These are phyloP conservation scores for Papilio xuthus DNA, from an alignment of 1,140 invertebrate species.

Conservation along the genomic window DNA sequence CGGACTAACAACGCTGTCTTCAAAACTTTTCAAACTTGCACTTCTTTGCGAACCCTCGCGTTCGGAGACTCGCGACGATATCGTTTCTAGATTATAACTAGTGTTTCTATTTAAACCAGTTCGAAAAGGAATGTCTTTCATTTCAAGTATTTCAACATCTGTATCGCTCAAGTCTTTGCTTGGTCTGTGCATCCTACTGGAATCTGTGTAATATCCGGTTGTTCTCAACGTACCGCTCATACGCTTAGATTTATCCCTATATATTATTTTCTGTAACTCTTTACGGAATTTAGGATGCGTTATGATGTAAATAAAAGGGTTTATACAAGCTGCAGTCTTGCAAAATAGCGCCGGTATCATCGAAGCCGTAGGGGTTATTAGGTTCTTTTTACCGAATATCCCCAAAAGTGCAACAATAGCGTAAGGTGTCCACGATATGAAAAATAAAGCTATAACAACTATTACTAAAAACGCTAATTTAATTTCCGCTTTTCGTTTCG, in stretches of 20 bases:
- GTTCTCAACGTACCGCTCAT: slow-evolving; percentile 70
- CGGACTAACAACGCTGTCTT: slow-evolving; percentile 68
- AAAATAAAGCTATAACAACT: slow-evolving; percentile 86
- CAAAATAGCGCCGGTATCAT: slow-evolving; percentile 90
- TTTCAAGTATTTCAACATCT: slow-evolving; percentile 77
- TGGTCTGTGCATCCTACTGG: slow-evolving; percentile 56
- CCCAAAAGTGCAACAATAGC: slow-evolving; percentile 87
- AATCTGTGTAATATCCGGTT: slow-evolving; percentile 56
- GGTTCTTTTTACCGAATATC: slow-evolving; percentile 83
- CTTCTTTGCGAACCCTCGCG: slow-evolving; percentile 67
- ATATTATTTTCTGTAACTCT: slow-evolving; percentile 80
- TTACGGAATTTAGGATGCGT: slow-evolving; percentile 86
- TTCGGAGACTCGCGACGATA: slow-evolving; percentile 64
- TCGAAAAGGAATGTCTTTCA: slow-evolving; percentile 77
- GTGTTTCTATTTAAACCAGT: slow-evolving; percentile 42
- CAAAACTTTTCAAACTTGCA: slow-evolving; percentile 71
- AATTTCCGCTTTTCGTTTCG: slow-evolving; percentile 85
- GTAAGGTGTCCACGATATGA: slow-evolving; percentile 90
- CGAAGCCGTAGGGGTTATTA: slow-evolving; percentile 85
- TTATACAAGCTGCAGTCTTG: slow-evolving; percentile 88
- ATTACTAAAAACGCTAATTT: slow-evolving; percentile 86
- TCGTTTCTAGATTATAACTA: slow-evolving; percentile 53
- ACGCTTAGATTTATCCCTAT: slow-evolving; percentile 67
- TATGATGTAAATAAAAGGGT: slow-evolving; percentile 89
- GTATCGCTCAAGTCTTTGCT: slow-evolving; percentile 75